Evolutionary conservation across 2,797 vertebrate species (phyloP).

Genomic region (Cuculus canorus): DNA sequence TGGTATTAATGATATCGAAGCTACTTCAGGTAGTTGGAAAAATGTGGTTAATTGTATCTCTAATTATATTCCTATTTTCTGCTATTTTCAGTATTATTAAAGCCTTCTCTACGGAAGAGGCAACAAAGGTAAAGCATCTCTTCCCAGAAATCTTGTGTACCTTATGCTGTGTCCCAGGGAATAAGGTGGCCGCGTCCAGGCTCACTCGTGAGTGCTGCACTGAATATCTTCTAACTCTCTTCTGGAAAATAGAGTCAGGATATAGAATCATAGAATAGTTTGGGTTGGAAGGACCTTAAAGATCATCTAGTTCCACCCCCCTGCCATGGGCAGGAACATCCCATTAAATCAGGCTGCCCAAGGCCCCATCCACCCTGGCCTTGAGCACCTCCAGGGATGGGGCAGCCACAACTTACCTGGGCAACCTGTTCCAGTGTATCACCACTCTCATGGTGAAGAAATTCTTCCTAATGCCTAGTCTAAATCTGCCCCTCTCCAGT

Average conservation of each 20-base stretch:
- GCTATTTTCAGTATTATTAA: slow-evolving; percentile 21
- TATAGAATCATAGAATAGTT: no score
- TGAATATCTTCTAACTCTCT: neutral
- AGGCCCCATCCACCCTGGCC: no score
- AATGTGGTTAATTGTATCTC: neutral
- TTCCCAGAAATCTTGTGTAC: neutral
- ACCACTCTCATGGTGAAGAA: no score
- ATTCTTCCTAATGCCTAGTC: no score
- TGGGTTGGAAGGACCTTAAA: no score
- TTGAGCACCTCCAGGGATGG: no score
- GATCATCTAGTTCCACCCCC: no score
- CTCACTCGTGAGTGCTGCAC: neutral
- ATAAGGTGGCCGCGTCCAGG: neutral
- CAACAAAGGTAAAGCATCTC: neutral
- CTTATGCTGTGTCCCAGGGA: neutral
- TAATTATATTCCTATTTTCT: neutral
- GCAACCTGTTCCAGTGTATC: no score
- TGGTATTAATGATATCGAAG: neutral
- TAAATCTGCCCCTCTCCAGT: no score
- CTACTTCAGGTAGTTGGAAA: slow-evolving; percentile 10
- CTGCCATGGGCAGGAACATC: no score
- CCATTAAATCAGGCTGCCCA: no score
- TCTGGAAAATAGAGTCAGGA: neutral
- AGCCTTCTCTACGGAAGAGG: neutral
- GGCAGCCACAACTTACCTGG: no score